Conservation (phyloP, 1,140 invertebrate species). For the Brachionus angularis region DNA sequence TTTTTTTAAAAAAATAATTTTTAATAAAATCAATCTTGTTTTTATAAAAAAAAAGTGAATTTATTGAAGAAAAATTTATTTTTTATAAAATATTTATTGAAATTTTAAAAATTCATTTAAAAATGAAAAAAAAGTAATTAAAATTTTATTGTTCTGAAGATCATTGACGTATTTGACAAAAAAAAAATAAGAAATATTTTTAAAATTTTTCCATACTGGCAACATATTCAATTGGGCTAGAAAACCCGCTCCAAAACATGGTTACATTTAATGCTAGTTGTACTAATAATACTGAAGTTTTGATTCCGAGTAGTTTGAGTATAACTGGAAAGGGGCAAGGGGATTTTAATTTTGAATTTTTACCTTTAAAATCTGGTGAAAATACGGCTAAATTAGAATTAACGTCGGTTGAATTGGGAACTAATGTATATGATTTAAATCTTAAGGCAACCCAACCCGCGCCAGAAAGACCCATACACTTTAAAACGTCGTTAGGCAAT, state of each 20-base stretch:
- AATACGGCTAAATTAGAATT: constrained; percentile 52
- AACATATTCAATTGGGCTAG: constrained; percentile 51
- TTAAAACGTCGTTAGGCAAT: constrained; percentile 53
- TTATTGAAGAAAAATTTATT: too few relatives aligned
- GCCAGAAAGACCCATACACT: constrained; percentile 55
- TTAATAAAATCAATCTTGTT: too few relatives aligned
- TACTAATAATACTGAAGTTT: constrained; percentile 49
- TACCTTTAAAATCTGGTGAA: constrained; percentile 56
- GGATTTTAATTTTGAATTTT: constrained; percentile 55
- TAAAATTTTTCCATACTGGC: too few relatives aligned
- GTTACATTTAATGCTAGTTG: constrained; percentile 51
- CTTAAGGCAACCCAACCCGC: constrained; percentile 52
- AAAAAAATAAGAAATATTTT: too few relatives aligned
- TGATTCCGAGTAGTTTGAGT: constrained; percentile 48
- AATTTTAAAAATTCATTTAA: too few relatives aligned
- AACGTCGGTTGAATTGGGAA: constrained; percentile 53
- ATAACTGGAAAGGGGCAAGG: constrained; percentile 47
- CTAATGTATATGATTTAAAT: constrained; percentile 55
- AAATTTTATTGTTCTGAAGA: too few relatives aligned
- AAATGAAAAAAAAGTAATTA: too few relatives aligned
- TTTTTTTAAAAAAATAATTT: too few relatives aligned
- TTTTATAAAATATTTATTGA: too few relatives aligned
- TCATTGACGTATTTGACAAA: too few relatives aligned
- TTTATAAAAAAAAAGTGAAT: too few relatives aligned
- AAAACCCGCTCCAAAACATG: constrained; percentile 53